phyloP scores from a whole-genome alignment of 2,797 vertebrate genomes.

The Tragopan temminckii region DNA sequence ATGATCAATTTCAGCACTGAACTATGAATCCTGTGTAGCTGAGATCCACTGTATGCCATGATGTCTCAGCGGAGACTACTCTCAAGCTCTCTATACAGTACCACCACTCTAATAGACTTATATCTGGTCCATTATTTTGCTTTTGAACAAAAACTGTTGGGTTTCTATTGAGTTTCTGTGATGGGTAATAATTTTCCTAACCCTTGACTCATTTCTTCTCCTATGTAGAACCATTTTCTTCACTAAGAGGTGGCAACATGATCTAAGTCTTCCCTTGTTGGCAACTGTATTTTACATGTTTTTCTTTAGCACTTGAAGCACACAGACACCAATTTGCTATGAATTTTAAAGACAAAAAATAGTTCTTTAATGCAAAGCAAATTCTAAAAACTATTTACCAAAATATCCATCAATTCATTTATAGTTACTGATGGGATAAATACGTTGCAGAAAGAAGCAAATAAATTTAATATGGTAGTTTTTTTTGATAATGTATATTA shows the following conservation, averaged over 20 bases:
- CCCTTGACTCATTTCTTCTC: slow-evolving; percentile 30
- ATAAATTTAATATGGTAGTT: neutral
- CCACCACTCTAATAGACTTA: neutral
- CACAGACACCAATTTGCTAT: neutral
- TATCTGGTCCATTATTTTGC: slow-evolving; percentile 3
- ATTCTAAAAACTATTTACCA: neutral
- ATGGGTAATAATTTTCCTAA: slow-evolving; percentile 44
- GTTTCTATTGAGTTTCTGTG: neutral
- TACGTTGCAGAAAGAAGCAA: neutral
- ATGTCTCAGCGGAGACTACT: neutral
- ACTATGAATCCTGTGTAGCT: neutral
- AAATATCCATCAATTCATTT: neutral
- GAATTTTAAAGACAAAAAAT: slow-evolving; percentile 17
- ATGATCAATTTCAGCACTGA: neutral
- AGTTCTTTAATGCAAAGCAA: slow-evolving; percentile 5
- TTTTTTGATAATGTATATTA: neutral
- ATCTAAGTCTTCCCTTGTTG: neutral
- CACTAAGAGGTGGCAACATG: neutral
- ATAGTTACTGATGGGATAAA: neutral
- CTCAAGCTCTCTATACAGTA: neutral
- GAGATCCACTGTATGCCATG: neutral
- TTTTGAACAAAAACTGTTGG: slow-evolving; percentile 16
- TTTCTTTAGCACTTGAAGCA: slow-evolving; percentile 24
- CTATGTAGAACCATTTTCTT: neutral
- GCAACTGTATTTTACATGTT: neutral